Evolutionary conservation across 2,797 vertebrate species (phyloP).

Genomic region (Huso huso): DNA sequence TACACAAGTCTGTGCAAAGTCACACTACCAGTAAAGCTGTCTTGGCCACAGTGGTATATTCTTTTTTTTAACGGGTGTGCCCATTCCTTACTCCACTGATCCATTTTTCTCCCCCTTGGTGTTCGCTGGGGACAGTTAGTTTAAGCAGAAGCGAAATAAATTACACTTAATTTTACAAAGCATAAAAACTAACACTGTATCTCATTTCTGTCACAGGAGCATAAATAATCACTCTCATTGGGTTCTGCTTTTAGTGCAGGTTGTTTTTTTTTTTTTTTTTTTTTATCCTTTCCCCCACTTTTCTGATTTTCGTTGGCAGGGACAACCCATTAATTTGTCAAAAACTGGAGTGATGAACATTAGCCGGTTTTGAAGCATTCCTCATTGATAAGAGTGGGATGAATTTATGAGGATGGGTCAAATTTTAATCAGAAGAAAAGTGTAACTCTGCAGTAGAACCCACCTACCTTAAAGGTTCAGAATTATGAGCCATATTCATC

Average conservation of each 20-base stretch:
- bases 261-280: not conserved
- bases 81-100: no score
- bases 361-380: slow-evolving; percentile 10
- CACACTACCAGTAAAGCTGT: no score
- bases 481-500: no score
- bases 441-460: no score
- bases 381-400: no score
- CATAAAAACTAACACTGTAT: not conserved
- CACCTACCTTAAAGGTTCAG: no score
- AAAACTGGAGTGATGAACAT: slow-evolving; percentile 16
- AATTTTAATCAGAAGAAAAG: no score
- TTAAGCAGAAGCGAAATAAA: slow-evolving; percentile 40
- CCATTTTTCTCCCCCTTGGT: slow-evolving; percentile 46
- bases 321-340: slow-evolving; percentile 22
- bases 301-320: slow-evolving; percentile 15
- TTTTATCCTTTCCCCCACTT: slow-evolving; percentile 2
- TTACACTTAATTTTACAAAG: slow-evolving; percentile 16
- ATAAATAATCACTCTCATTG: slow-evolving; percentile 5
- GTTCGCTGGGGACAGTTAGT: slow-evolving; percentile 55
- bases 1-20: no score
- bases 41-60: no score
- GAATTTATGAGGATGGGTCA: no score
- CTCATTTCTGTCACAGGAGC: slow-evolving; percentile 16
- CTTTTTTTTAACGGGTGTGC: no score
- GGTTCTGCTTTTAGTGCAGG: not conserved